A percentile compares a stretch with the other conserved stretches of the same genome.
Conservation (phyloP, 2,797 vertebrate species). For the Macroramphosus scolopax region DNA sequence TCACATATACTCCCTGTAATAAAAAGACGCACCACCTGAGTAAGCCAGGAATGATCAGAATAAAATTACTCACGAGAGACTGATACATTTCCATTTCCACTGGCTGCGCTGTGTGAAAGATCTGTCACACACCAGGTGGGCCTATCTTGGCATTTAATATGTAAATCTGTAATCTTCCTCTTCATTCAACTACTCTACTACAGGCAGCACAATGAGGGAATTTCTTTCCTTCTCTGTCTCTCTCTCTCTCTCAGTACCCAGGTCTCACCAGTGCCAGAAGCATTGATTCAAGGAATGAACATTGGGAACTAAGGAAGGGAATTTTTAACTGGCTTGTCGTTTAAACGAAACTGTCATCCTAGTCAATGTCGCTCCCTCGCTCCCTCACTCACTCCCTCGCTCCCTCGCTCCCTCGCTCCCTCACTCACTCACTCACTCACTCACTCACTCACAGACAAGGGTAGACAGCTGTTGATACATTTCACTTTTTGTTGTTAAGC, state of each 20-base stretch:
- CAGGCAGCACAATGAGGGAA: slow-evolving; percentile 31
- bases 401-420: no score
- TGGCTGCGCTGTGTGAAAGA: slow-evolving; percentile 53
- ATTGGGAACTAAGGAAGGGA: slow-evolving; percentile 4
- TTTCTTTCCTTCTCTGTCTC: slow-evolving; percentile 18
- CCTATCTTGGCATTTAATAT: slow-evolving; percentile 72
- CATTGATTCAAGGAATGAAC: slow-evolving; percentile 31
- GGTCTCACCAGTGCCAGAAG: background rate
- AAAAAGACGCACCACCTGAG: slow-evolving; percentile 42
- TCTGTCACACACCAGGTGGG: slow-evolving; percentile 71
- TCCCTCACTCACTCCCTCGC: no score
- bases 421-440: no score
- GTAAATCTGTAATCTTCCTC: slow-evolving; percentile 70
- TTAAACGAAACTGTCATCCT: slow-evolving; percentile 10
- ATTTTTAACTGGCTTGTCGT: slow-evolving; percentile 12
- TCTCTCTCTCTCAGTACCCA: background rate
- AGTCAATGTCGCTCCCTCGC: no score
- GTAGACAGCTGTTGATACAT: no score
- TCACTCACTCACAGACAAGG: no score
- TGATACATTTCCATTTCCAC: slow-evolving; percentile 61
- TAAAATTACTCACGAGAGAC: slow-evolving; percentile 59
- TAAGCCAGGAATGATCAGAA: slow-evolving; percentile 54
- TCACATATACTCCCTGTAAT: slow-evolving; percentile 34
- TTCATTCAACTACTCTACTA: slow-evolving; percentile 61
- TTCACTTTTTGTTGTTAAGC: no score